A percentile compares a stretch with the other conserved stretches of the same genome.
phyloP scores from a whole-genome alignment of 2,888 invertebrate species.

The Xestia ashworthii region DNA sequence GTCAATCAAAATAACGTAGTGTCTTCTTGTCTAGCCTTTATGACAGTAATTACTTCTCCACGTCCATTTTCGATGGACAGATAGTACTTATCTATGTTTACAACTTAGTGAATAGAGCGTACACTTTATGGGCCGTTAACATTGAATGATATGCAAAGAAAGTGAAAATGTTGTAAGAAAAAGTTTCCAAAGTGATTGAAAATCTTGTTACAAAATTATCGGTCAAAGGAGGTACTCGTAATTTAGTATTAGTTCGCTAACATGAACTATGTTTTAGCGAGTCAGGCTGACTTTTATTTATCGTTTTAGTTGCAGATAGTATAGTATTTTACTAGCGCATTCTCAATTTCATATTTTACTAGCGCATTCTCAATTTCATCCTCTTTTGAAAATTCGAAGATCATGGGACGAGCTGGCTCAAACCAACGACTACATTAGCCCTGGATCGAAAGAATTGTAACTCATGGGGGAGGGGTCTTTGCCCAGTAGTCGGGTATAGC shows the following conservation, averaged over 20 bases:
- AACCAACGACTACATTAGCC: not conserved
- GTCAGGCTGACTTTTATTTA: not conserved
- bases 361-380: not conserved
- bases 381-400: not conserved
- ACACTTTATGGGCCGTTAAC: conserved; percentile 49
- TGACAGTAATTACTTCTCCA: conserved; percentile 31
- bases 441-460: not conserved
- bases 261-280: too few species aligned
- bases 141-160: conserved; percentile 32
- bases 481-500: not conserved
- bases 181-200: conserved; percentile 35
- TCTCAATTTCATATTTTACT: not conserved
- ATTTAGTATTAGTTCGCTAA: not conserved
- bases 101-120: conserved; percentile 16
- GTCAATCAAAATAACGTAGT: conserved; percentile 2
- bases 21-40: conserved; percentile 13
- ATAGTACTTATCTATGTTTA: conserved; percentile 39
- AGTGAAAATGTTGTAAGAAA: conserved; percentile 34
- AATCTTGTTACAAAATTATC: not conserved
- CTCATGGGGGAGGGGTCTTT: not conserved
- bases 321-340: not conserved
- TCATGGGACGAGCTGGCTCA: not conserved
- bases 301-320: not conserved
- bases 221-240: not conserved
- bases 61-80: conserved; percentile 33